Evolutionary conservation across 2,888 invertebrate species (phyloP).

Genomic region (Oithona nana): DNA sequence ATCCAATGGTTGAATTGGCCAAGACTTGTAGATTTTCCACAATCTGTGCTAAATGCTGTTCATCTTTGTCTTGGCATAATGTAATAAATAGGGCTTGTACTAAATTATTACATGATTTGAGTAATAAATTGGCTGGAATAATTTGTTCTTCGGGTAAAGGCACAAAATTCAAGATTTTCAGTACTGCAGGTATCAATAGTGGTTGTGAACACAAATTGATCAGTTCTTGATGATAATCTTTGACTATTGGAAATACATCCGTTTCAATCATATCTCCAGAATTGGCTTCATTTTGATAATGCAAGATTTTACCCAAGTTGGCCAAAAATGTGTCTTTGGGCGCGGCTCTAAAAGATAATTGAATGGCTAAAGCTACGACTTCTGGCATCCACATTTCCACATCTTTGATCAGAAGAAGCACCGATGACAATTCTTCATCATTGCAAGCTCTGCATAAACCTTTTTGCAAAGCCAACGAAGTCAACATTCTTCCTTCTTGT

Average conservation of each 20-base stretch:
- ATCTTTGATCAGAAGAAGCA: slow-evolving; percentile 7
- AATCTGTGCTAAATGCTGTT: not conserved
- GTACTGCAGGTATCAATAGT: not conserved
- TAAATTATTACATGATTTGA: not conserved
- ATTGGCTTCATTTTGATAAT: not conserved
- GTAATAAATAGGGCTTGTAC: not conserved
- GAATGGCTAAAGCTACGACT: not conserved
- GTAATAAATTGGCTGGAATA: not conserved
- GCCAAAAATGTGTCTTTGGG: not conserved
- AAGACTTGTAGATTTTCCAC: slow-evolving; percentile 38
- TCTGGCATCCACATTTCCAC: slow-evolving; percentile 4
- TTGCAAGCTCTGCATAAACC: not conserved
- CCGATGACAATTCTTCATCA: not conserved
- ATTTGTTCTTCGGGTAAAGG: not conserved
- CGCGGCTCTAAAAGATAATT: not conserved
- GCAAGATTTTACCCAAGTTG: slow-evolving; percentile 3
- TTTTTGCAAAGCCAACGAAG: not conserved
- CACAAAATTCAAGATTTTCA: slow-evolving; percentile 1
- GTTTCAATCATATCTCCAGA: not conserved
- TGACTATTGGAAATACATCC: not conserved
- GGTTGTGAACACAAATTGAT: not conserved
- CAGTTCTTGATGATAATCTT: not conserved
- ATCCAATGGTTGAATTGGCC: slow-evolving; percentile 40
- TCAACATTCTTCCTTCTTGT: not conserved
- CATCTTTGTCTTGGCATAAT: not conserved